phyloP scores from a whole-genome alignment of 2,113 vertebrate species.

The Antechinus flavipes region DNA sequence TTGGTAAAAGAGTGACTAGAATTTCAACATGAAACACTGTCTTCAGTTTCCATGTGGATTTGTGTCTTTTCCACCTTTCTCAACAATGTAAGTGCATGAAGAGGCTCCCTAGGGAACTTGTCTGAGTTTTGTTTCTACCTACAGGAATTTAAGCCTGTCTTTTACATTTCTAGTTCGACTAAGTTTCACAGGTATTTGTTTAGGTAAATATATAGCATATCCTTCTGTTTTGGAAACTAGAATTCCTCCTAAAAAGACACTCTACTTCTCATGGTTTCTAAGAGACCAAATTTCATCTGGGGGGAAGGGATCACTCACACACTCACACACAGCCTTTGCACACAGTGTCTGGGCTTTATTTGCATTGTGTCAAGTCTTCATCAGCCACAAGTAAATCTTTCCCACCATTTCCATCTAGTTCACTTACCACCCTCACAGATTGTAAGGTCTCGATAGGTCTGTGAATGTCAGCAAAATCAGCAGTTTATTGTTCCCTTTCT shows the following conservation, averaged over 20 bases:
- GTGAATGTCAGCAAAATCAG: not conserved
- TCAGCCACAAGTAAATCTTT: not conserved
- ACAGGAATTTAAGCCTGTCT: not conserved
- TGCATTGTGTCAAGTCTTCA: not conserved
- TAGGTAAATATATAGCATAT: conserved; percentile 8
- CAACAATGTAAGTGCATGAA: not conserved
- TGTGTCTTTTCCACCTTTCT: not conserved
- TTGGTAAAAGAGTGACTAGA: conserved; percentile 13
- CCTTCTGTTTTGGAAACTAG: conserved; percentile 53
- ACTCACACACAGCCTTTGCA: too few relatives aligned
- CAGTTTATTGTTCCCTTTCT: not conserved
- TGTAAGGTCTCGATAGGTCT: not conserved
- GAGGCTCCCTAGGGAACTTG: not conserved
- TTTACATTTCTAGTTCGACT: not conserved
- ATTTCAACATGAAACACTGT: conserved; percentile 1
- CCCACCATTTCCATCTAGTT: not conserved
- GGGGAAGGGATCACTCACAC: not conserved
- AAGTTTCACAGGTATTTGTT: conserved; percentile 3
- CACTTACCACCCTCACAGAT: not conserved
- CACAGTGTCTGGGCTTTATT: not conserved
- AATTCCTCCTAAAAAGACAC: conserved; percentile 8
- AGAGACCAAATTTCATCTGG: not conserved
- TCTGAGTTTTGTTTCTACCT: not conserved
- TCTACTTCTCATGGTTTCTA: not conserved
- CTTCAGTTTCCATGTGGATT: conserved; percentile 18